A percentile compares a stretch with the other conserved stretches of the same genome.
Evolutionary conservation across 2,797 vertebrate genomes (phyloP).

Genomic region (Cossypha dichroa): DNA sequence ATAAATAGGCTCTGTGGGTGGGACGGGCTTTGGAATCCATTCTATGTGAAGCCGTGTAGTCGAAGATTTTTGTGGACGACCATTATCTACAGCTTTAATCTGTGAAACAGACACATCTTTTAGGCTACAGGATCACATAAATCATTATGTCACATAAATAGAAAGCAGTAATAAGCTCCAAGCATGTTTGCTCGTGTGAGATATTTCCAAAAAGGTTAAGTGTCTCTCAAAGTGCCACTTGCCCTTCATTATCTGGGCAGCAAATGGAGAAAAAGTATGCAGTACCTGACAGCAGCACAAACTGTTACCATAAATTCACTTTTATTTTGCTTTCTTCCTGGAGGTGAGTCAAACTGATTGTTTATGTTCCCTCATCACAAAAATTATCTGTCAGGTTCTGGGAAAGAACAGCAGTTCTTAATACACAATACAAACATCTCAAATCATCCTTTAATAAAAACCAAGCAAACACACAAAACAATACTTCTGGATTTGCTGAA

Average conservation of each 20-base stretch:
- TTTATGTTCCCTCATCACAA: background rate
- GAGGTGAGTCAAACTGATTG: background rate
- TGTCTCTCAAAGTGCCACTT: conserved; percentile 38
- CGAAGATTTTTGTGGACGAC: conserved; percentile 94
- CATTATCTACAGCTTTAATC: conserved; percentile 99
- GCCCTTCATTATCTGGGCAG: conserved; percentile 30
- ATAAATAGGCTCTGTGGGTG: conserved; percentile 80
- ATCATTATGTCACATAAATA: conserved; percentile 22
- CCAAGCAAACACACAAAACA: background rate
- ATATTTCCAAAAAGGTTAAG: conserved; percentile 36
- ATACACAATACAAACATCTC: background rate
- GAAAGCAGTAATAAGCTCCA: conserved; percentile 1
- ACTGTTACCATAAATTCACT: background rate
- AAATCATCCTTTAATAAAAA: background rate
- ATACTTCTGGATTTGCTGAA: background rate
- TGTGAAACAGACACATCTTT: conserved; percentile 65
- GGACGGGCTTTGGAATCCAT: conserved; percentile 90
- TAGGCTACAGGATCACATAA: background rate
- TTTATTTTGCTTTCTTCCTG: conserved; percentile 1
- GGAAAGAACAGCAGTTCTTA: background rate
- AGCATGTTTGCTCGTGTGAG: background rate
- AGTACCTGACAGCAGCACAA: background rate
- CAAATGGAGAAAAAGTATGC: conserved; percentile 17
- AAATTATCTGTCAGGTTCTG: background rate
- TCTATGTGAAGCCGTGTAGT: conserved; percentile 93